These are phyloP conservation scores for Euplexia lucipara DNA, from an alignment of 2,888 invertebrate genomes.

Conservation along the genomic window DNA sequence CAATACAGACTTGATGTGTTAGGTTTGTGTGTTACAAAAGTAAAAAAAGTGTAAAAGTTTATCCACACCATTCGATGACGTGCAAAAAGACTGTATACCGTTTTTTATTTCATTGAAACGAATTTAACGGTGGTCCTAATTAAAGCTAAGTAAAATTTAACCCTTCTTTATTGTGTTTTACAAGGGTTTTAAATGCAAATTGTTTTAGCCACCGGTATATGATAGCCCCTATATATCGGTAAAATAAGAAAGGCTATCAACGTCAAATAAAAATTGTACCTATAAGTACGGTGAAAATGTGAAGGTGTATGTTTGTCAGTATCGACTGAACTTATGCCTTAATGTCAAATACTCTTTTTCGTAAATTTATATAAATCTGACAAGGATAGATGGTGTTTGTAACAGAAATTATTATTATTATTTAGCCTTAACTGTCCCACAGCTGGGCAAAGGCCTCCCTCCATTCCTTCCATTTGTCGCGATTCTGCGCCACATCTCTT, in stretches of 20 bases:
- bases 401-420: too few relatives aligned
- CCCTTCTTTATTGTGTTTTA: conserved; percentile 45
- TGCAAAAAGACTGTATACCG: not conserved
- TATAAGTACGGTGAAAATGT: not conserved
- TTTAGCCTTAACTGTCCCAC: too few relatives aligned
- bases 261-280: not conserved
- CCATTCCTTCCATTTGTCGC: too few relatives aligned
- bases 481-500: too few relatives aligned
- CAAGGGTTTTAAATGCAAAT: conserved; percentile 39
- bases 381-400: not conserved
- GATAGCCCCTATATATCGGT: conserved; percentile 1
- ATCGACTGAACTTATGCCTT: not conserved
- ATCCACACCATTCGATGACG: not conserved
- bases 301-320: conserved; percentile 18
- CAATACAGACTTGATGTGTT: too few relatives aligned
- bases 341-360: not conserved
- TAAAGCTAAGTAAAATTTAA: conserved; percentile 17
- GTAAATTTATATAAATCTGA: not conserved
- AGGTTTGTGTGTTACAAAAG: too few relatives aligned
- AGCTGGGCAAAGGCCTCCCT: too few relatives aligned
- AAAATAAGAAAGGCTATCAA: conserved; percentile 28
- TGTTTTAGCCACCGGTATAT: conserved; percentile 40
- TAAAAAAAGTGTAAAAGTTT: too few relatives aligned
- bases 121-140: conserved; percentile 6
- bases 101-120: conserved; percentile 16